A percentile compares a stretch with the other conserved stretches of the same genome.
Evolutionary conservation across 92 coral and sea anemone species (phyloP).

Genomic region (Metridium senile): DNA sequence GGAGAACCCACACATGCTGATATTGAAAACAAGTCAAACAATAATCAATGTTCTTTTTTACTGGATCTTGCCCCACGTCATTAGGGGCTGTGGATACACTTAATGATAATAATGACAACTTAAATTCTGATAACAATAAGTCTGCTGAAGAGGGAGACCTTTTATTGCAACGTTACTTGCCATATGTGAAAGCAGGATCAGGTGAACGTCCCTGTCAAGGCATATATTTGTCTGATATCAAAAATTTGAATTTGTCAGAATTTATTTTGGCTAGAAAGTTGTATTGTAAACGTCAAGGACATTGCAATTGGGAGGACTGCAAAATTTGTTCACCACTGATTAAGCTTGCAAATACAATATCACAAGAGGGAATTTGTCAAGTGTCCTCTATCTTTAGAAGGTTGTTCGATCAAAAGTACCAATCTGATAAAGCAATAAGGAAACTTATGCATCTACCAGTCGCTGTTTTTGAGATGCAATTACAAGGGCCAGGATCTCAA

Average conservation of each 20-base stretch:
- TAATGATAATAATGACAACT: conserved; percentile 18
- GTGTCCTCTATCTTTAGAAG: conserved; percentile 35
- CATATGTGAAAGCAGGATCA: conserved; percentile 27
- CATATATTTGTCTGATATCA: conserved; percentile 45
- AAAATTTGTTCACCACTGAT: conserved; percentile 39
- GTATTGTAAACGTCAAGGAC: conserved; percentile 40
- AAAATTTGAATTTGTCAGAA: conserved; percentile 45
- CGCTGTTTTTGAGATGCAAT: conserved; percentile 38
- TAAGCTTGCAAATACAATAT: conserved; percentile 48
- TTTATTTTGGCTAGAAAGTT: conserved; percentile 47
- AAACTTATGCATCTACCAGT: conserved; percentile 62
- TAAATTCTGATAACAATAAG: conserved; percentile 2
- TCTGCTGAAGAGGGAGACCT: conserved; percentile 7
- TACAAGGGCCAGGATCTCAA: conserved; percentile 62
- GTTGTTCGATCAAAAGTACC: conserved; percentile 36
- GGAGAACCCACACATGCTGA: conserved; percentile 8
- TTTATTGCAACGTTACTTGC: conserved; percentile 37
- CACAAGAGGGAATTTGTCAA: conserved; percentile 39
- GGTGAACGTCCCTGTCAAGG: conserved; percentile 48
- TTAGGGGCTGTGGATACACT: conserved; percentile 46
- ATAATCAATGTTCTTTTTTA: conserved; percentile 45
- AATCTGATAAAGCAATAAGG: conserved; percentile 56
- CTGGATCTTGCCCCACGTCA: conserved; percentile 52
- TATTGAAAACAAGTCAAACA: conserved; percentile 14
- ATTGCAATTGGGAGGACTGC: conserved; percentile 33